Base-by-base conservation (phyloP, 35 echinoderm and acorn worm genomes). In the Acanthaster planci region DNA sequence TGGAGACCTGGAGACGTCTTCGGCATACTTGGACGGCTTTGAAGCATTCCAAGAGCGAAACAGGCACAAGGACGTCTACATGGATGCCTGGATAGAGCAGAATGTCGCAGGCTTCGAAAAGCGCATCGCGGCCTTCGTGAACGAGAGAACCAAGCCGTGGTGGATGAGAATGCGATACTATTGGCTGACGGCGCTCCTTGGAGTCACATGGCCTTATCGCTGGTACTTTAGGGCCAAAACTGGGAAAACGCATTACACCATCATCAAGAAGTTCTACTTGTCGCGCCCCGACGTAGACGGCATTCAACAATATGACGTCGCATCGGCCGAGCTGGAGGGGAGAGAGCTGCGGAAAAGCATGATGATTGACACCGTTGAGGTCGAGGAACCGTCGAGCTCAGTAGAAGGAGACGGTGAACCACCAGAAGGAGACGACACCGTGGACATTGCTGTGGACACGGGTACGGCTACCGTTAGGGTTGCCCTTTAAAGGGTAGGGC, bases 201-300 rank as follows among this genome's bases (percentile, higher is more conserved):
- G 19, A 72, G 26, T 72, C 64, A 72, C 64, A 14, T 72, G 64
- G 64, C 64, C 64, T 26, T 72, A 72, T 26, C 64, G 64, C 16
- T 72, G 64, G 64, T 72, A 23, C 64, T 72, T 72, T 26, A n/a
- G 64, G 64, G 18, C 64, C 26, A 72, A 72, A 29, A 72, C 64
- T 2, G 64, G 64, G 26, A 72, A 72, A 34, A 72, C 64, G 9
- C 34, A 72, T 26, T 72, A 72, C n/a, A 12, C 64, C 64, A 72
- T 72, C 64, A 26, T 6, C 19, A 72, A 72, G 34, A 72, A 0
- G 64, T 72, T 72, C 29, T 72, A 72, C 23, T 27, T 72, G 64
- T 7, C 64, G 14, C 64, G 26, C 23, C 64, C 64, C 10, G 19
- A 30, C 1, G 5, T 26, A 26, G 64, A 34, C 14, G 64, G 34